Evolutionary conservation across 2,113 vertebrate genomes (phyloP).

Genomic region (Myotis lucifugus): DNA sequence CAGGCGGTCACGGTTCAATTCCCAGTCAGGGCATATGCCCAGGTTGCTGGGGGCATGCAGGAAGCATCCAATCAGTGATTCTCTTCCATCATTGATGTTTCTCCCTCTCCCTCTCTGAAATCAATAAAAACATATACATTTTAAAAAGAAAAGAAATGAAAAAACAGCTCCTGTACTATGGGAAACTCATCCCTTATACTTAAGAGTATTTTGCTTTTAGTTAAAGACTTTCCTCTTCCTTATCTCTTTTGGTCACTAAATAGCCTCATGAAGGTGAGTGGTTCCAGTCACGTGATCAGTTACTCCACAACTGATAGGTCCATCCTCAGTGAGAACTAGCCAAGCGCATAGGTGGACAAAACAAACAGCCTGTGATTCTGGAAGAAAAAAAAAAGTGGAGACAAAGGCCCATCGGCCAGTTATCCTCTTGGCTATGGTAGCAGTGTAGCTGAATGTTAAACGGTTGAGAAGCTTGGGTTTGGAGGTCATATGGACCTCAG

Average conservation of each 20-base stretch:
- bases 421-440: not conserved
- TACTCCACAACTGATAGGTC: not conserved
- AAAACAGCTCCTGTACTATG: not conserved
- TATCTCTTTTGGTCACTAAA: not conserved
- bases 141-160: not conserved
- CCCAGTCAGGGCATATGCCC: no score
- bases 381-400: not conserved
- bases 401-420: not conserved
- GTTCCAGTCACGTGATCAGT: not conserved
- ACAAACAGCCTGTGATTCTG: not conserved
- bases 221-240: not conserved
- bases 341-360: not conserved
- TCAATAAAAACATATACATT: no score
- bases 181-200: not conserved
- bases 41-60: no score
- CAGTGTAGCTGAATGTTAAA: not conserved
- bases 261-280: not conserved
- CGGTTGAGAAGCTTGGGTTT: not conserved
- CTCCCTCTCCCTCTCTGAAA: no score
- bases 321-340: not conserved
- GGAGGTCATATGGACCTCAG: not conserved
- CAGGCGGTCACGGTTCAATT: no score
- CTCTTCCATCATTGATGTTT: no score
- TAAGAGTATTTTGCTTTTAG: slow-evolving; percentile 41
- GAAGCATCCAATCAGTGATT: no score